These are phyloP conservation scores for Merops nubicus DNA, from an alignment of 2,113 vertebrate genomes.

Conservation along the genomic window DNA sequence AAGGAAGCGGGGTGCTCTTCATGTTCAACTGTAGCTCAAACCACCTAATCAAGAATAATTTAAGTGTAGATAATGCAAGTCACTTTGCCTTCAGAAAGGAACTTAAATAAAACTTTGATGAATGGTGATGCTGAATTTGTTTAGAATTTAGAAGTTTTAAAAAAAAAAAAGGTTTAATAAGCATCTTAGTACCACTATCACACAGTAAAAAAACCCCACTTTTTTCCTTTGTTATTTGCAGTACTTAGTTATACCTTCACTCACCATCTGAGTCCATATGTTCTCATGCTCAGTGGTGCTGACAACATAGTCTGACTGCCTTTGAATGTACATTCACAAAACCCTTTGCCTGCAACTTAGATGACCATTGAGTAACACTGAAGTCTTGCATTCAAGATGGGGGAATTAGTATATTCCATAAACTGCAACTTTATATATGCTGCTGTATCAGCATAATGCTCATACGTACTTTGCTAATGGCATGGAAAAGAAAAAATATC, in stretches of 20 bases:
- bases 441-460: background rate
- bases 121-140: no score
- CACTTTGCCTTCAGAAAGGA: background rate
- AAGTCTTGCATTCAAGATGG: background rate
- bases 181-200: background rate
- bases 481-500: background rate
- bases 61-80: background rate
- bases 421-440: background rate
- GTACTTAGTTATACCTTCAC: background rate
- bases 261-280: background rate
- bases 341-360: background rate
- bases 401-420: background rate
- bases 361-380: background rate
- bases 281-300: background rate
- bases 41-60: background rate
- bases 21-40: background rate
- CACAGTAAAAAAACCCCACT: rapidly evolving
- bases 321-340: background rate
- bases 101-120: background rate
- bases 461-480: background rate
- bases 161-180: background rate
- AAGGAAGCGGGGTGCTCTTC: background rate
- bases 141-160: background rate
- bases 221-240: background rate
- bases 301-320: background rate